Evolutionary conservation across 2,113 vertebrate genomes (phyloP).

Genomic region (Pachycephala philippinensis): DNA sequence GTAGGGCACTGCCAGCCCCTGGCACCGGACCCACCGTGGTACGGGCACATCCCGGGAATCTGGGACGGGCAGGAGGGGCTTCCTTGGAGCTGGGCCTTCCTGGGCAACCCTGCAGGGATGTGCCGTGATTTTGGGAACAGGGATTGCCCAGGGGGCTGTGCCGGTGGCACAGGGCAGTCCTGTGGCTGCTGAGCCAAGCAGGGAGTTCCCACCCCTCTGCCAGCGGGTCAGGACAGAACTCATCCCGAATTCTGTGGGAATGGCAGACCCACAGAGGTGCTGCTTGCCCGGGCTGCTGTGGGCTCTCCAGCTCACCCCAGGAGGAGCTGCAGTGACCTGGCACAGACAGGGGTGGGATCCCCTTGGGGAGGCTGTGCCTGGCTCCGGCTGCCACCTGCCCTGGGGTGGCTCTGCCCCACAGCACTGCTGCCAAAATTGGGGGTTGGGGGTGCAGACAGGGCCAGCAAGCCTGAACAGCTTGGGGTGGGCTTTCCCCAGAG

Average conservation of each 20-base stretch:
- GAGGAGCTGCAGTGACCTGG: not conserved
- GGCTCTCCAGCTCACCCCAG: not conserved
- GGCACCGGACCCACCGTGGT: not conserved
- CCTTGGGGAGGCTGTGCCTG: not conserved
- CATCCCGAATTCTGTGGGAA: too few species aligned
- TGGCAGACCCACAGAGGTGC: not conserved
- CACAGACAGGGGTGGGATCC: not conserved
- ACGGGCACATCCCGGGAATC: not conserved
- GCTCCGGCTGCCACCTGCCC: not conserved
- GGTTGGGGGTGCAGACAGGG: not conserved
- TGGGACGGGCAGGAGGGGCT: not conserved
- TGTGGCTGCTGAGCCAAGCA: not conserved
- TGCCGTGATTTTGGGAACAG: not conserved
- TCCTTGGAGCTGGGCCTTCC: not conserved
- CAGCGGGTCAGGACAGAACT: not conserved
- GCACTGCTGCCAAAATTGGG: not conserved
- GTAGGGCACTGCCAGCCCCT: conserved; percentile 61
- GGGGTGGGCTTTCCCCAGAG: not conserved
- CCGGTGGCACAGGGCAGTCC: not conserved
- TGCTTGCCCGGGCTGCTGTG: not conserved
- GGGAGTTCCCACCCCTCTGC: not conserved
- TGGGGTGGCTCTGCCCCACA: too few species aligned
- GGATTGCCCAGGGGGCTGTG: not conserved
- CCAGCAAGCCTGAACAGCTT: not conserved
- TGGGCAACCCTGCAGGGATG: rapidly evolving